Conservation (phyloP, 1,140 invertebrate species). For the Formica exsecta region DNA sequence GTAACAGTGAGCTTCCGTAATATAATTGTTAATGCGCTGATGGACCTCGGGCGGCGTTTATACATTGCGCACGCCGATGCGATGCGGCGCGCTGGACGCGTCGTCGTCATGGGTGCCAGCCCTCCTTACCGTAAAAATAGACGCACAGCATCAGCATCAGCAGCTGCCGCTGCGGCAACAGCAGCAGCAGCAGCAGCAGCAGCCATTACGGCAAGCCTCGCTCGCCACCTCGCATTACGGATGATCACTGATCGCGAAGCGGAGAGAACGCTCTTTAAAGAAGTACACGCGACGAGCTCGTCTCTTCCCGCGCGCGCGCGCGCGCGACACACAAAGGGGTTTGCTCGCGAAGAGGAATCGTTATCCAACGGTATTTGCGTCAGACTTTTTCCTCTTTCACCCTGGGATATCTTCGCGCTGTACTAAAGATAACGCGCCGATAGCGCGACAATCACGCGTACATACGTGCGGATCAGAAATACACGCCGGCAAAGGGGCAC, state of each 20-base stretch:
- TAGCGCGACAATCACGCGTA: conserved; percentile 45
- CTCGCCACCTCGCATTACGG: conserved; percentile 72
- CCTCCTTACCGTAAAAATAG: conserved; percentile 82
- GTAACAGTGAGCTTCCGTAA: conserved; percentile 83
- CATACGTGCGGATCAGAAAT: conserved; percentile 48
- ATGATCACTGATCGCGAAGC: conserved; percentile 74
- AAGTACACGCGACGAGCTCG: conserved; percentile 45
- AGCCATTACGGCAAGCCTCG: conserved; percentile 73
- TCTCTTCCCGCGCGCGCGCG: conserved; percentile 36
- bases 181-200: conserved; percentile 22
- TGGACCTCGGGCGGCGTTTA: conserved; percentile 81
- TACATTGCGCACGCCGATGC: conserved; percentile 76
- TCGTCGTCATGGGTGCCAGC: conserved; percentile 72
- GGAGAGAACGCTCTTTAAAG: conserved; percentile 57
- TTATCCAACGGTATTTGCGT: conserved; percentile 55
- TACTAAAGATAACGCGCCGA: conserved; percentile 62
- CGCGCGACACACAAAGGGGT: conserved; percentile 59
- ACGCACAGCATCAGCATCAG: conserved; percentile 65
- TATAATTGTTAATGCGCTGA: conserved; percentile 85
- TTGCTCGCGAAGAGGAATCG: conserved; percentile 50
- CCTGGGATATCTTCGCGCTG: conserved; percentile 53
- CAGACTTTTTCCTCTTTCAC: conserved; percentile 64
- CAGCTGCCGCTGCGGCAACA: background rate
- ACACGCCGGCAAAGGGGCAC: conserved; percentile 33
- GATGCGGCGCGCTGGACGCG: conserved; percentile 51